These are phyloP conservation scores for Patiria miniata DNA, from an alignment of 35 echinoderm and acorn worm species.

Conservation along the genomic window DNA sequence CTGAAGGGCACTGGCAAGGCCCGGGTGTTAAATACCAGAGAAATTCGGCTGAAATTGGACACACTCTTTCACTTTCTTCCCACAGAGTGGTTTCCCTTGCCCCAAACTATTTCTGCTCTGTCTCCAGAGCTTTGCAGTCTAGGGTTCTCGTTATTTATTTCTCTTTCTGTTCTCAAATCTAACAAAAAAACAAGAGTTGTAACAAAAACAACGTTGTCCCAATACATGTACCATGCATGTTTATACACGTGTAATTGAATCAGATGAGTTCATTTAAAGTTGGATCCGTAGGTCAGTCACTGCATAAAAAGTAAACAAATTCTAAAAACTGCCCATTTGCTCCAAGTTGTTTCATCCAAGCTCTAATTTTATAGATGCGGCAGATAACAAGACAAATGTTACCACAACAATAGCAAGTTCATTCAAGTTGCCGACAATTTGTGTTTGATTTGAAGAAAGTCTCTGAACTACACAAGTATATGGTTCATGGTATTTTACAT, in stretches of 20 bases:
- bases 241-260: neutral
- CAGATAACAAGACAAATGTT: too few species aligned
- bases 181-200: neutral
- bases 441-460: too few species aligned
- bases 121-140: neutral
- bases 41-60: neutral
- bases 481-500: too few species aligned
- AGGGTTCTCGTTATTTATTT: slow-evolving; percentile 7
- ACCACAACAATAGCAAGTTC: too few species aligned
- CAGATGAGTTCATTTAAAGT: neutral
- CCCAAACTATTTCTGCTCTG: slow-evolving; percentile 14
- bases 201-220: neutral
- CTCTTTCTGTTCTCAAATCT: neutral
- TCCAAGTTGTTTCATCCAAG: neutral
- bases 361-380: too few species aligned
- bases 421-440: too few species aligned
- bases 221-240: neutral
- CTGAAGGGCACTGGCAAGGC: neutral
- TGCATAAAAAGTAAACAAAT: too few species aligned
- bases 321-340: too few species aligned
- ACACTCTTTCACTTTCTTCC: slow-evolving; percentile 28
- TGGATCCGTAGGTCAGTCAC: neutral
- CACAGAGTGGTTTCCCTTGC: neutral
- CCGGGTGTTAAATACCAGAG: slow-evolving; percentile 2
- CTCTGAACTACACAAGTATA: too few species aligned